These are phyloP conservation scores for Amblyornis subalaris DNA, from an alignment of 2,113 vertebrate genomes.

Conservation along the genomic window DNA sequence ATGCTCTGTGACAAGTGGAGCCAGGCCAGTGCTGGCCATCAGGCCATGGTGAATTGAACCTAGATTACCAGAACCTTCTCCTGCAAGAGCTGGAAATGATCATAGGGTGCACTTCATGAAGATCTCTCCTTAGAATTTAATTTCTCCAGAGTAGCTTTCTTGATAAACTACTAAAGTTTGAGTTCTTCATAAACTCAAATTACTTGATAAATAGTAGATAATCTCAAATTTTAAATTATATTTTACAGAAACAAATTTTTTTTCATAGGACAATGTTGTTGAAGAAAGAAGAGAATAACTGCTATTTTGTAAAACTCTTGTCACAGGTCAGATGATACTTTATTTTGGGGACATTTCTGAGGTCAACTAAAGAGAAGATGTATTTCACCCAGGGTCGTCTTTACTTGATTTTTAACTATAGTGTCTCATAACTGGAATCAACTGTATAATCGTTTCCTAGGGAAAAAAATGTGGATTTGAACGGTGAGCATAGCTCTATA, in stretches of 20 bases:
- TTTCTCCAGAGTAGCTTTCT: not conserved
- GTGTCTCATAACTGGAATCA: not conserved
- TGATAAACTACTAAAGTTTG: not conserved
- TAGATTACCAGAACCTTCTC: not conserved
- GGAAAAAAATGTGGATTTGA: not conserved
- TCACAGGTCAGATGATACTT: not conserved
- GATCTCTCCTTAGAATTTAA: not conserved
- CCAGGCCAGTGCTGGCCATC: not conserved
- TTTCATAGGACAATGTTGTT: not conserved
- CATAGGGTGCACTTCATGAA: not conserved
- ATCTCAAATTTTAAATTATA: not conserved
- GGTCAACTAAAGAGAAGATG: not conserved
- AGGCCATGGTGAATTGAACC: not conserved
- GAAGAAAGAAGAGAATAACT: not conserved
- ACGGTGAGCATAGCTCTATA: not conserved
- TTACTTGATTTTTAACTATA: conserved; percentile 14
- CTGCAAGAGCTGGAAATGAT: not conserved
- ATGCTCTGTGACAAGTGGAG: not conserved
- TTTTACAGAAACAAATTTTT: not conserved
- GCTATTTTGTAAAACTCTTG: not conserved
- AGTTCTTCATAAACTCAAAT: not conserved
- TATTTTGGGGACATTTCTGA: not conserved
- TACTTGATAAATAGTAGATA: not conserved
- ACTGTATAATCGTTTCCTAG: not conserved
- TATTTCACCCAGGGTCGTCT: not conserved